phyloP scores from a whole-genome alignment of 2,888 invertebrate genomes.

The Linnaemya tessellans region DNA sequence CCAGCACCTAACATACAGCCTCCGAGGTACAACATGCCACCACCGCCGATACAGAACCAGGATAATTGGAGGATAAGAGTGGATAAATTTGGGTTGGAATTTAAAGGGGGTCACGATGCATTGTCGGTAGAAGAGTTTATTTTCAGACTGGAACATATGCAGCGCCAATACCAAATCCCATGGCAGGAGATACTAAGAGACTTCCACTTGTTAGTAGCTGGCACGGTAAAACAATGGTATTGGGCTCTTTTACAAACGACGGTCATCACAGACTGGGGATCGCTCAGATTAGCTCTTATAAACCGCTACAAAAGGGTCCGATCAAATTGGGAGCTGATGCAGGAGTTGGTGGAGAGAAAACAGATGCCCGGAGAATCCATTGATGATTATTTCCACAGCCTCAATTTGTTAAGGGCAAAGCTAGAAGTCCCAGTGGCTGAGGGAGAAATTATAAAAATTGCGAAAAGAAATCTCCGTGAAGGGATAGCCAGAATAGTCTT shows the following conservation, averaged over 20 bases:
- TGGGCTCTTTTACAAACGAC: too few species aligned
- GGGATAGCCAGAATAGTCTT: background rate
- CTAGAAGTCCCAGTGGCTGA: constrained; percentile 4
- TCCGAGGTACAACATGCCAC: background rate
- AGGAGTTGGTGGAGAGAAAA: too few species aligned
- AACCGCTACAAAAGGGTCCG: too few species aligned
- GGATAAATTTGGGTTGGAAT: constrained; percentile 24
- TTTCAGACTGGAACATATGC: background rate
- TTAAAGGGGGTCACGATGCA: background rate
- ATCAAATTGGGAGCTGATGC: too few species aligned
- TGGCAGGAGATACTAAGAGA: too few species aligned
- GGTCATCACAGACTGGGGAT: too few species aligned
- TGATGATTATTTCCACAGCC: too few species aligned
- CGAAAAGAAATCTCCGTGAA: background rate
- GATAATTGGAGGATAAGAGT: constrained; percentile 23
- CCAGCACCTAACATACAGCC: background rate
- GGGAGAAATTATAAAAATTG: background rate
- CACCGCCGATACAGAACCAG: background rate
- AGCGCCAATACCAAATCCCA: background rate
- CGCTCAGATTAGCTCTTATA: too few species aligned
- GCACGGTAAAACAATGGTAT: too few species aligned
- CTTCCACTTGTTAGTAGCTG: too few species aligned
- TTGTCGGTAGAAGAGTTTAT: background rate
- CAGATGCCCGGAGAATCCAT: too few species aligned
- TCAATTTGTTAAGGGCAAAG: too few species aligned